Evolutionary conservation across 2,888 invertebrate genomes (phyloP), one percentile per base, ranked within the genome.

Genomic region (Leuctra nigra): DNA sequence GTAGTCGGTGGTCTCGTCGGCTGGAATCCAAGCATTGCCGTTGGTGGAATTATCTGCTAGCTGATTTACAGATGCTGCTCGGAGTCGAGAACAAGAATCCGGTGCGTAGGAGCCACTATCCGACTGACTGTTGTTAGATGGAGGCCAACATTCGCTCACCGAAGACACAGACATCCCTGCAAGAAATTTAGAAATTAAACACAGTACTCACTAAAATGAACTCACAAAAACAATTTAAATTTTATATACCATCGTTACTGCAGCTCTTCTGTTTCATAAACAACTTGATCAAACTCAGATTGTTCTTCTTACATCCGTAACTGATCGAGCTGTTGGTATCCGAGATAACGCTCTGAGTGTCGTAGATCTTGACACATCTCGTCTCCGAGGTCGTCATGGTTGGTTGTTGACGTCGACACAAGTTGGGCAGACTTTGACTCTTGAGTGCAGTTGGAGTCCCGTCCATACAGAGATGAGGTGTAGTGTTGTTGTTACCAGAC

Each of bases 231-330:
- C 11, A 7, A 33, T 33, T 7, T n/a, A n/a, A n/a, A n/a, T 44
- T 44, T 4, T 82, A 81, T 64, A 83, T 84, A 57, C 84, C 84
- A 70, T 89, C 88, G 55, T 83, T 84, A 63, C 88, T 87, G 74
- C 82, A 82, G 69, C 89, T 90, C 70, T 90, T 90, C 69, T 91
- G 91, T 71, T 91, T 91, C 79, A 92, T 91, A 68, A 91, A 92
- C 62, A 91, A 76, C 71, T 88, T 88, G 41, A 92, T 88, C 67
- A 92, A 79, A 72, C 57, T 60, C 20, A 39, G 18, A 29, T 41
- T 53, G 53, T 38, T 41, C 16, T 53, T 53, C 53, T 41, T 41
- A 1, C 39, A 53, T 2, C 53, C 66, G 3, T 73, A 73, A 1
- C 72, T 52, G 22, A 58, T 54, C 4, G 60, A 61, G 22, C 57